Base-by-base conservation (phyloP, 1,140 invertebrate species). In the Drosophila suzukii region DNA sequence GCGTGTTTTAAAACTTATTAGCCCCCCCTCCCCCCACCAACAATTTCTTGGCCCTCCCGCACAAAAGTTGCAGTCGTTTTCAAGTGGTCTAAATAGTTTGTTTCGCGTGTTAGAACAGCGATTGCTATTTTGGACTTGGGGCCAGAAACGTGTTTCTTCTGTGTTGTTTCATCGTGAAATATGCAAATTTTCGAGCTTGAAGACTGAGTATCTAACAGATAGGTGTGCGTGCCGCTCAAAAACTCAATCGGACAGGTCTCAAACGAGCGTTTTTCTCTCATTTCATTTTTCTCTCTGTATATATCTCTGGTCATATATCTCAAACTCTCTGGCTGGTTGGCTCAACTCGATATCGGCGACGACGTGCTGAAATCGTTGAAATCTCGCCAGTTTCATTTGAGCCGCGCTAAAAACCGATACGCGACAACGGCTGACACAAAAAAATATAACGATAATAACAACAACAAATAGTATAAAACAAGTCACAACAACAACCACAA, bases 391-490 rank as follows among this genome's bases (percentile, higher is more conserved):
- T 91, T 91, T 90, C 80, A 91, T 88, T 90, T 90, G 86, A 91
- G 90, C 83, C 90, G 90, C 85, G 90, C 81, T 90, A 89, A 88
- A 80, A 91, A 90, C 34, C 86, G 85, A 89, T 89, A 84, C 84
- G 84, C 83, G 78, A 67, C 77, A 63, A 56, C 82, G 61, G 74
- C 78, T 55, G 56, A 39, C 50, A 72, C 36, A 70, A 8, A 56
- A 32, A 50, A 67, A 20, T 15, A 78, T 44, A 68, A 77, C 36
- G 51, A 67, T 36, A 30, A 66, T 44, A 78, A 72, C 38, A 36
- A 49, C 8, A 49, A 47, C 2, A 44, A 8, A 41, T 27, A 43
- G 30, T 24, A 11, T 20, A 58, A 55, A 53, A 13, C 32, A 39
- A 68, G 59, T 41, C 44, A 51, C 59, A 71, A 43, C 59, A 71